Base-by-base conservation (phyloP, 2,888 invertebrate genomes). In the Frankliniella intonsa region DNA sequence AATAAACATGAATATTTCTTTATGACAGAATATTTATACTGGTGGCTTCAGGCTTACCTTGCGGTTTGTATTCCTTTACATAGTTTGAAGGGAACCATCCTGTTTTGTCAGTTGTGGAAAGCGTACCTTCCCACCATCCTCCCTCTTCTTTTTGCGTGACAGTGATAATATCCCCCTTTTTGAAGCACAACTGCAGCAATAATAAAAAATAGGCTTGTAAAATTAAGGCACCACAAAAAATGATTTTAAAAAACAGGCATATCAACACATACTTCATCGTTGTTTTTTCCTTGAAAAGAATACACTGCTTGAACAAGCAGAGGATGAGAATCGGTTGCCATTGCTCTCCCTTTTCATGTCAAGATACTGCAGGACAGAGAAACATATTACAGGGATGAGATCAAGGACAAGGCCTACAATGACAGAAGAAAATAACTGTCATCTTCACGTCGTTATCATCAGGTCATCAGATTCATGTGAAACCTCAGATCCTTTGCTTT, bases 41-140 rank as follows among this genome's bases (percentile, higher is more conserved):
- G 62, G 51, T 82, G 19, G 3, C 8, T 1, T 25, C 25, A 22
- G 25, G 12, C 25, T 85, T 85, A 90, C 90, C 89, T 88, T 88
- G 88, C 90, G 92, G 90, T 91, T 94, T 95, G 87, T 92, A 93
- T 89, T 97, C 97, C 87, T 94, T 94, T 83, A 97, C 97, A 91
- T 98, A 98, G 89, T 98, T 98, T 87, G 96, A 96, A 84, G 98
- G 98, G 90, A 99, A 99, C 98, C 98, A 99, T 86, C 98, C 98
- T 84, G 98, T 98, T 87, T 95, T 95, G 85, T 96, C 97, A 9
- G 69, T 76, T 76, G 69, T 76, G 83, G 94, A 93, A 81, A 98
- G 90, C 12, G 98, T 99, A 19, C 99, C 99, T 90, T 99, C 99
- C 99, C 99, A 99, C 99, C 99, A 99, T 80, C 98, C 98, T 82